These are phyloP conservation scores for Erpobdella octoculata DNA, from an alignment of 2,888 invertebrate genomes.

Conservation along the genomic window DNA sequence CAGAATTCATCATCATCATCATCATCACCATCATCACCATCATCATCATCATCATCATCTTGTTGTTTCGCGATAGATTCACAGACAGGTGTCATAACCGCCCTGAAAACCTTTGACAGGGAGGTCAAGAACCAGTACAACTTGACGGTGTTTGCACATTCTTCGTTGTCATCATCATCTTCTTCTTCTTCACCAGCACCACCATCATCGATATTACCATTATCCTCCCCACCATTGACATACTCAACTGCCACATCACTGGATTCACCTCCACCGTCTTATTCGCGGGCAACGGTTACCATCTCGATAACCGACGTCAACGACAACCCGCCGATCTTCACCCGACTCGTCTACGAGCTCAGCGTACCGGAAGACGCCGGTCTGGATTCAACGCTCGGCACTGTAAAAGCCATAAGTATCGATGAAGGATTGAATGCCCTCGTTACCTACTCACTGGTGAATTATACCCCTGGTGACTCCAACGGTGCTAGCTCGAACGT, in stretches of 20 bases:
- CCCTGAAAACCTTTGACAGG: constrained; percentile 2
- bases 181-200: no score
- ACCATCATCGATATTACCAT: neutral
- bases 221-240: neutral
- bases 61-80: neutral
- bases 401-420: neutral
- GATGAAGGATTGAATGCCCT: constrained; percentile 2
- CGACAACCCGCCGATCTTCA: neutral
- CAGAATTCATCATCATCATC: neutral
- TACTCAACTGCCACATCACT: no score
- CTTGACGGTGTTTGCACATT: neutral
- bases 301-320: neutral
- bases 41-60: neutral
- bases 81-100: neutral
- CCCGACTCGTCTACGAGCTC: neutral
- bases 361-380: neutral
- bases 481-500: no score
- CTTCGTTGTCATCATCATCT: neutral
- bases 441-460: neutral
- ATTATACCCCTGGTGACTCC: neutral
- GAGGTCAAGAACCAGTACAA: neutral
- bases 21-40: neutral
- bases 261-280: no score
- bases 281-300: no score
- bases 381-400: neutral